Percentiles rank a stretch among this genome's conserved stretches.
These are phyloP conservation scores for Melanogrammus aeglefinus DNA, from an alignment of 2,797 vertebrate genomes.

Conservation along the genomic window DNA sequence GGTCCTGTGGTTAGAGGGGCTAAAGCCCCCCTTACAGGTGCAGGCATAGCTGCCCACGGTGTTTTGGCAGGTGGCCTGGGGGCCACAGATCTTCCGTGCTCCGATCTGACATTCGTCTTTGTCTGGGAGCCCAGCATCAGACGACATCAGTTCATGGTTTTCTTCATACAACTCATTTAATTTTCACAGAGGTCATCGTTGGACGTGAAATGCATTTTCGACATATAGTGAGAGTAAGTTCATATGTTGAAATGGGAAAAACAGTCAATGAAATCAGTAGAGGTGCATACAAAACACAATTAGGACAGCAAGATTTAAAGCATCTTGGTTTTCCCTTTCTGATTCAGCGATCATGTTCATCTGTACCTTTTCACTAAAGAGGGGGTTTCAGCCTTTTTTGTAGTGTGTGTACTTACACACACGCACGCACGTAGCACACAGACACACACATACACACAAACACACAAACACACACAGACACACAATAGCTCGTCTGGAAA, in stretches of 20 bases:
- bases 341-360: not conserved
- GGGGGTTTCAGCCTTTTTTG: too few species aligned
- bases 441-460: too few species aligned
- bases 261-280: not conserved
- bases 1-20: conserved; percentile 83
- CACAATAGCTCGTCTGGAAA: too few species aligned
- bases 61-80: conserved; percentile 86
- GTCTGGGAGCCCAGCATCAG: conserved; percentile 39
- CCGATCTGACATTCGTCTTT: conserved; percentile 76
- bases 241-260: not conserved
- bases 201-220: not conserved
- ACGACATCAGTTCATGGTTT: conserved; percentile 1
- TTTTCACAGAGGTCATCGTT: too few species aligned
- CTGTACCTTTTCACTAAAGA: not conserved
- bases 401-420: too few species aligned
- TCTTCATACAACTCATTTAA: not conserved
- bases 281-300: not conserved
- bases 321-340: not conserved
- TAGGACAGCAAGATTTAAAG: not conserved
- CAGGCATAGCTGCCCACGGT: conserved; percentile 91
- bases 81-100: conserved; percentile 82
- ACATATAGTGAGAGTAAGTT: not conserved
- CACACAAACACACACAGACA: too few species aligned
- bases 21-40: conserved; percentile 83
- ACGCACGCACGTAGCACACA: too few species aligned